These are phyloP conservation scores for Drosophila tanythrix DNA, from an alignment of 2,888 invertebrate genomes.

Conservation along the genomic window DNA sequence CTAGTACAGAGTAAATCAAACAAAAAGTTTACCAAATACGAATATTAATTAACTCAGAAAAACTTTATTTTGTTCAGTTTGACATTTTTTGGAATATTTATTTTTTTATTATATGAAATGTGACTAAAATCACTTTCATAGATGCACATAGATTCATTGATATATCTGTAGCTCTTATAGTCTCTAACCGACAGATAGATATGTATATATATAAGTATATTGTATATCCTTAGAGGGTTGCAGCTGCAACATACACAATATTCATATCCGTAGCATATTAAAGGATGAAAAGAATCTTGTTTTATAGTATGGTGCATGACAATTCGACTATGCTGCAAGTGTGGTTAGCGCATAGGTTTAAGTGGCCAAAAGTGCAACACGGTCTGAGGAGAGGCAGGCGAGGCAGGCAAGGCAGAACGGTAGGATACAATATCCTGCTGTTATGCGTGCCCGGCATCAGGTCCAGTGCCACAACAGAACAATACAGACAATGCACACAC, in stretches of 20 bases:
- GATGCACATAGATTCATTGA: not conserved
- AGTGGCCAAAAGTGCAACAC: slow-evolving; percentile 78
- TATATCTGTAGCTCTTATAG: not conserved
- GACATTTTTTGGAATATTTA: too few relatives aligned
- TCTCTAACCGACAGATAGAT: too few relatives aligned
- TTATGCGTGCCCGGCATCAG: slow-evolving; percentile 37
- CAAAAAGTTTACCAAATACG: too few relatives aligned
- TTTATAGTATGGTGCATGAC: not conserved
- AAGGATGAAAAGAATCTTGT: not conserved
- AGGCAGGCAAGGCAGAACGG: slow-evolving; percentile 25
- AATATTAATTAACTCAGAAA: too few relatives aligned
- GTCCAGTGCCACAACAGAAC: slow-evolving; percentile 66
- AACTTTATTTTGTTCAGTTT: too few relatives aligned
- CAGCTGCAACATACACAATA: not conserved
- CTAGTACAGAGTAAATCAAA: not conserved
- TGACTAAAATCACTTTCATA: too few relatives aligned
- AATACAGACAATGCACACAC: slow-evolving; percentile 38
- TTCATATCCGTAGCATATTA: not conserved
- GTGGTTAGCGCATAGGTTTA: slow-evolving; percentile 44
- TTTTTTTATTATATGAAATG: too few relatives aligned
- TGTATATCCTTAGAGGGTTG: not conserved
- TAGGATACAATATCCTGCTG: slow-evolving; percentile 49
- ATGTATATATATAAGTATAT: too few relatives aligned
- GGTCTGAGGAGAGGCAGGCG: slow-evolving; percentile 23
- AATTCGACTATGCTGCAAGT: slow-evolving; percentile 14